These are phyloP conservation scores for Acanthiza pusilla DNA, from an alignment of 2,797 vertebrate species.

Conservation along the genomic window DNA sequence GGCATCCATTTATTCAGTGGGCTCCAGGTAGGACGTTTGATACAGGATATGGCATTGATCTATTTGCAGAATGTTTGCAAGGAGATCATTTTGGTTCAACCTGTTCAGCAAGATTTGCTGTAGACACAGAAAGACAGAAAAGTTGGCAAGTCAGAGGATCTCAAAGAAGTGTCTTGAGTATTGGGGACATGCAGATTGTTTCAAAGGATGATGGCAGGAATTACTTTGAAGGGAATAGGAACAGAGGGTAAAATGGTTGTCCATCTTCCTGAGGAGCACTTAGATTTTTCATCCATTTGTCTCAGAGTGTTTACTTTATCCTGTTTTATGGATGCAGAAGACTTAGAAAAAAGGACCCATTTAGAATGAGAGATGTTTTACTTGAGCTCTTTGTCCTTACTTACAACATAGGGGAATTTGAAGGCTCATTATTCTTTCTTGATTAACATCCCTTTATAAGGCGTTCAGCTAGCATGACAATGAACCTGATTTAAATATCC, in stretches of 20 bases:
- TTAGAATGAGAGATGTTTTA: background rate
- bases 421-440: background rate
- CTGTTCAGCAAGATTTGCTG: background rate
- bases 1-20: background rate
- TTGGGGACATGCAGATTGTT: background rate
- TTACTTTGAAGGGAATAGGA: background rate
- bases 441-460: background rate
- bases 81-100: background rate
- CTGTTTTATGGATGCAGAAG: background rate
- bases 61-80: background rate
- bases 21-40: background rate
- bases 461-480: background rate
- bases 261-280: background rate
- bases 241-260: background rate
- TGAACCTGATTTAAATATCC: background rate
- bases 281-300: background rate
- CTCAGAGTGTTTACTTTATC: background rate
- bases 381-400: background rate
- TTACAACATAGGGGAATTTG: background rate
- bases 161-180: background rate
- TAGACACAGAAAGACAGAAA: background rate
- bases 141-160: background rate
- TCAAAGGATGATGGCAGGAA: background rate
- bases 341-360: background rate
- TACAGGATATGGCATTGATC: background rate